Conservation (phyloP, 2,797 vertebrate genomes). For the Sebastes baramenuke region DNA sequence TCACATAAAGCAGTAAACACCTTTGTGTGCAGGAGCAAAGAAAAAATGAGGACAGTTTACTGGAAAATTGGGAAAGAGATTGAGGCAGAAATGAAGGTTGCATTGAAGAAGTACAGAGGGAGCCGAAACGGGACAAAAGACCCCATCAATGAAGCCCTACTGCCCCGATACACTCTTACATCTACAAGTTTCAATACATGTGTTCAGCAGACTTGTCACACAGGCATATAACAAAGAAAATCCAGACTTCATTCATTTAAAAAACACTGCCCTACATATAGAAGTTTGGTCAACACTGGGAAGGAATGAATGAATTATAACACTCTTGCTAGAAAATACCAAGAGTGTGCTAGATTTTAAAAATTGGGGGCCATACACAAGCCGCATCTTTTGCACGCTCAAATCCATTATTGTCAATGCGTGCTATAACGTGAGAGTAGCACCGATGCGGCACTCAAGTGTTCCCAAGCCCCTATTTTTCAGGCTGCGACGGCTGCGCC, state of each 20-base stretch:
- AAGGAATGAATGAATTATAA: neutral
- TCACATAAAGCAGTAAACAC: constrained; percentile 64
- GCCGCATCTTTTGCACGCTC: too few species aligned
- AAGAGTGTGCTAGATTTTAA: neutral
- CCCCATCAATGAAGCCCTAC: constrained; percentile 30
- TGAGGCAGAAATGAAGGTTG: constrained; percentile 31
- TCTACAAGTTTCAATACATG: neutral
- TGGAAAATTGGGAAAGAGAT: constrained; percentile 47
- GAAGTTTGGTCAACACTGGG: neutral
- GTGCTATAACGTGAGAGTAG: too few species aligned
- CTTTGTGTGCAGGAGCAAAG: constrained; percentile 50
- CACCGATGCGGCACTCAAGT: rapidly evolving
- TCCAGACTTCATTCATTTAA: neutral
- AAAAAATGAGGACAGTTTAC: constrained; percentile 53
- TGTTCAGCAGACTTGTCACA: constrained; percentile 1
- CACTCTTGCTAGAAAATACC: neutral
- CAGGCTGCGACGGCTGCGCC: too few species aligned
- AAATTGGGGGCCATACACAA: neutral
- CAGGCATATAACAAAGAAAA: constrained; percentile 16
- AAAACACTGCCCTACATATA: constrained; percentile 4
- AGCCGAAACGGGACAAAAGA: constrained; percentile 37
- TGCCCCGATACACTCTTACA: constrained; percentile 59
- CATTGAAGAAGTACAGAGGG: constrained; percentile 30
- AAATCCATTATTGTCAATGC: too few species aligned
- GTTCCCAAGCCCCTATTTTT: too few species aligned